phyloP scores from a whole-genome alignment of 2,888 invertebrate genomes.

The Homarus gammarus region DNA sequence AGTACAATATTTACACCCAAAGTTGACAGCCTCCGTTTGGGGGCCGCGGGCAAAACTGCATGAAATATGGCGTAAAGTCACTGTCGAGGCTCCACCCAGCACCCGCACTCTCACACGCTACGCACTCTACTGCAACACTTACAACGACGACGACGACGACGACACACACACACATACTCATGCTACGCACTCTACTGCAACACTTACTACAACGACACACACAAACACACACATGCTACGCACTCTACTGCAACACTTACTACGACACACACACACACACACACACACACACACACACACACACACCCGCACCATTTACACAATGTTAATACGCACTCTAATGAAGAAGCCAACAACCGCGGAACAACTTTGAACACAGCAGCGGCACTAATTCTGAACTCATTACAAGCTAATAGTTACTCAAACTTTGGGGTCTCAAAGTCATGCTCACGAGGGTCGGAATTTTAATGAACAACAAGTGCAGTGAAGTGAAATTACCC shows the following conservation, averaged over 20 bases:
- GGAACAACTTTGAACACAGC: too few species aligned
- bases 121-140: too few species aligned
- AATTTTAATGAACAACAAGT: too few species aligned
- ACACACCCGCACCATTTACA: too few species aligned
- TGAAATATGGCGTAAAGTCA: conserved; percentile 59
- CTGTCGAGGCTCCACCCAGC: conserved; percentile 10
- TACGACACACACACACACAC: not conserved
- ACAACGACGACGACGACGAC: too few species aligned
- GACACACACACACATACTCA: not conserved
- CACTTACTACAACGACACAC: not conserved
- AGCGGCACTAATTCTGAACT: too few species aligned
- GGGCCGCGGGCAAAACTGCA: conserved; percentile 59
- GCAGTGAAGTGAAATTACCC: too few species aligned
- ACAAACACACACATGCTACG: not conserved
- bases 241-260: not conserved
- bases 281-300: not conserved
- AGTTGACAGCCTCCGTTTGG: conserved; percentile 68
- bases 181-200: not conserved
- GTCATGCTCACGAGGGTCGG: too few species aligned
- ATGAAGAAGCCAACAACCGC: too few species aligned
- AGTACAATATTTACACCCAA: conserved; percentile 72
- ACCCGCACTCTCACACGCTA: not conserved
- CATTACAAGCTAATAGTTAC: too few species aligned
- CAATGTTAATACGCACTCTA: too few species aligned
- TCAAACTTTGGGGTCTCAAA: too few species aligned